Percentiles rank a stretch among this genome's conserved stretches.
Evolutionary conservation across 2,113 vertebrate species (phyloP).

Genomic region (Mormoops blainvillei): DNA sequence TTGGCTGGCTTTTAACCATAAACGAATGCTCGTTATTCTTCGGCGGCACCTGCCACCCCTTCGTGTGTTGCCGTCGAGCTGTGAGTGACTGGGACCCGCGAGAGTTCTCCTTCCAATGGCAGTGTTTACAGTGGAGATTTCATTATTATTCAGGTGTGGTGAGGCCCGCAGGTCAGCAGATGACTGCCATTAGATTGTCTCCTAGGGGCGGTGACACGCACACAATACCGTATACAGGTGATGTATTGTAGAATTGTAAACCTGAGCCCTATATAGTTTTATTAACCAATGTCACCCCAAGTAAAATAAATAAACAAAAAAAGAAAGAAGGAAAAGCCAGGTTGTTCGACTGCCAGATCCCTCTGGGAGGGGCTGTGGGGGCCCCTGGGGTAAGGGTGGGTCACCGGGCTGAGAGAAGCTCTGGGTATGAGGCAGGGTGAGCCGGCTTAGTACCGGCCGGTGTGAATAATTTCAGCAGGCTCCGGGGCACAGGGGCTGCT

Average conservation of each 20-base stretch:
- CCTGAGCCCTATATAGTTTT: not conserved
- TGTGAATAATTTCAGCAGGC: not conserved
- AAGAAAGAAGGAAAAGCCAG: not conserved
- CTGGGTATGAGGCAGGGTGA: not conserved
- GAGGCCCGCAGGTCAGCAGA: not conserved
- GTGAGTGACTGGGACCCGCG: too few species aligned
- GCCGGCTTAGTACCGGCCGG: not conserved
- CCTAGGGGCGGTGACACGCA: not conserved
- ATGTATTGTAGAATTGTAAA: not conserved
- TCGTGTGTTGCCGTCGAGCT: not conserved
- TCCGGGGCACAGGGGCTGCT: not conserved
- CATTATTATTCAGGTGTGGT: not conserved
- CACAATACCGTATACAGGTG: not conserved
- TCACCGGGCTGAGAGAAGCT: not conserved
- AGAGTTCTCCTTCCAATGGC: not conserved
- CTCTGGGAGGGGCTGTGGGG: too few species aligned
- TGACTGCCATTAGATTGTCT: not conserved
- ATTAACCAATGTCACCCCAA: not conserved
- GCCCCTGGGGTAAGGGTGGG: not conserved
- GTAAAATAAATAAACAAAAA: not conserved
- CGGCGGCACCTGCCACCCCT: not conserved
- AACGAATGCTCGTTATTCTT: not conserved
- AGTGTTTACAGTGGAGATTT: not conserved
- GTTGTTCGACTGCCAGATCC: not conserved
- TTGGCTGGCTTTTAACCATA: not conserved